Evolutionary conservation across 2,888 invertebrate genomes (phyloP).

Genomic region (Rhingia rostrata): DNA sequence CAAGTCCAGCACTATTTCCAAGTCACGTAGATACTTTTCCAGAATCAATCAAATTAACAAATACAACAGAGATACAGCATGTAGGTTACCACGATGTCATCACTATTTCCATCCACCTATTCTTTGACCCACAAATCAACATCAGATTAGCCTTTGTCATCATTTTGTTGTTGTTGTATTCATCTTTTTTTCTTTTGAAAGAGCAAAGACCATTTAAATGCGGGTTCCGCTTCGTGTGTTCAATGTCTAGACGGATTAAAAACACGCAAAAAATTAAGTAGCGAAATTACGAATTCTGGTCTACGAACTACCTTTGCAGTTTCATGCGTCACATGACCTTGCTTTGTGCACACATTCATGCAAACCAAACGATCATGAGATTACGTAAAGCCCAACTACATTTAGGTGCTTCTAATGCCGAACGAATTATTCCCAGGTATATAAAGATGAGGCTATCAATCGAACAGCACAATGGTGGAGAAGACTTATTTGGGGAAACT

Average conservation of each 20-base stretch:
- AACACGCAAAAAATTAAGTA: conserved; percentile 43
- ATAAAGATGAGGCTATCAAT: conserved; percentile 40
- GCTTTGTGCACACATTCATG: conserved; percentile 4
- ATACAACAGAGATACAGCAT: background rate
- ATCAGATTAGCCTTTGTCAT: conserved; percentile 36
- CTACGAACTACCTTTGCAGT: conserved; percentile 55
- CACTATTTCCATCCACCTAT: background rate
- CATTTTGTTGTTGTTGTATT: no score
- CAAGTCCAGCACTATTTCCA: no score
- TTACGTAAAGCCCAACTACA: conserved; percentile 38
- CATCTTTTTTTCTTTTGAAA: background rate
- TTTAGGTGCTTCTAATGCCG: conserved; percentile 8
- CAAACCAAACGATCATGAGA: conserved; percentile 3
- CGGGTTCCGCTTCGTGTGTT: conserved; percentile 62
- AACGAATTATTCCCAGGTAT: conserved; percentile 21
- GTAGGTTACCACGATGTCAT: conserved; percentile 9
- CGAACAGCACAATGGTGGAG: conserved; percentile 1
- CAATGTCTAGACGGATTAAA: conserved; percentile 61
- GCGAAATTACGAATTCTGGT: conserved; percentile 48
- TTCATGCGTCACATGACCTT: conserved; percentile 71
- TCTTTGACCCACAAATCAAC: conserved; percentile 32
- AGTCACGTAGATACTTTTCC: no score
- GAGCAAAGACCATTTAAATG: conserved; percentile 62
- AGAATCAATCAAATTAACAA: no score
- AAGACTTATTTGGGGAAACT: conserved; percentile 23